Conservation (phyloP, 2,113 vertebrate species). For the Beaufortia kweichowensis region DNA sequence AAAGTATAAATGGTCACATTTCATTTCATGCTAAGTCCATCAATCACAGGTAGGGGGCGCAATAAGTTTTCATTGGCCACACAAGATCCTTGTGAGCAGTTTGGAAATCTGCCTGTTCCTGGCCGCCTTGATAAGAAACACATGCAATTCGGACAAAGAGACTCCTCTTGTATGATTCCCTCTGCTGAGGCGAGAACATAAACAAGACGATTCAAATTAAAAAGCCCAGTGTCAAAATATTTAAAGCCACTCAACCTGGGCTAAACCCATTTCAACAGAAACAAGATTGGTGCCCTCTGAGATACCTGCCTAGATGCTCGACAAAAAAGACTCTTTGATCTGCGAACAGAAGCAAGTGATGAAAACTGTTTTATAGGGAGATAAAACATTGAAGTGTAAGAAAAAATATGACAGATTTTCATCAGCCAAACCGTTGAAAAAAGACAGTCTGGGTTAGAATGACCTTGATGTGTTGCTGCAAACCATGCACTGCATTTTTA, state of each 20-base stretch:
- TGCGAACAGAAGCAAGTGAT: slow-evolving; percentile 31
- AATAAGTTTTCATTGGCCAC: slow-evolving; percentile 28
- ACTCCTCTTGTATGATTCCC: slow-evolving; percentile 57
- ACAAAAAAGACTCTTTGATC: slow-evolving; percentile 46
- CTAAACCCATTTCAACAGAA: slow-evolving; percentile 46
- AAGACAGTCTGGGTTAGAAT: background rate
- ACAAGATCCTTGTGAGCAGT: slow-evolving; percentile 38
- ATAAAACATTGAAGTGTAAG: slow-evolving; percentile 9
- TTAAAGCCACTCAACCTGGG: slow-evolving; percentile 51
- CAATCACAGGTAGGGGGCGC: slow-evolving; percentile 52
- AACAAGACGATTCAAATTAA: slow-evolving; percentile 60
- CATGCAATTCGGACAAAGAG: slow-evolving; percentile 55
- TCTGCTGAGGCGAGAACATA: slow-evolving; percentile 56
- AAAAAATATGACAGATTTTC: slow-evolving; percentile 31
- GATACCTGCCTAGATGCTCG: slow-evolving; percentile 45
- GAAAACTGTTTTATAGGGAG: slow-evolving; percentile 31
- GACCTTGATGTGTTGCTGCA: background rate
- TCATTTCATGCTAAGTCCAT: background rate
- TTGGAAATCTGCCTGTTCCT: slow-evolving; percentile 50
- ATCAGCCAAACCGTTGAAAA: slow-evolving; percentile 18
- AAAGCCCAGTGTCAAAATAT: slow-evolving; percentile 59
- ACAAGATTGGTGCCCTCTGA: slow-evolving; percentile 44
- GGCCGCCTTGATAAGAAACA: slow-evolving; percentile 59
- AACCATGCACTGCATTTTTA: background rate
- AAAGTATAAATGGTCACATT: too few species aligned